Base-by-base conservation (phyloP, 2,888 invertebrate genomes). In the Lycocerus yunnanus region DNA sequence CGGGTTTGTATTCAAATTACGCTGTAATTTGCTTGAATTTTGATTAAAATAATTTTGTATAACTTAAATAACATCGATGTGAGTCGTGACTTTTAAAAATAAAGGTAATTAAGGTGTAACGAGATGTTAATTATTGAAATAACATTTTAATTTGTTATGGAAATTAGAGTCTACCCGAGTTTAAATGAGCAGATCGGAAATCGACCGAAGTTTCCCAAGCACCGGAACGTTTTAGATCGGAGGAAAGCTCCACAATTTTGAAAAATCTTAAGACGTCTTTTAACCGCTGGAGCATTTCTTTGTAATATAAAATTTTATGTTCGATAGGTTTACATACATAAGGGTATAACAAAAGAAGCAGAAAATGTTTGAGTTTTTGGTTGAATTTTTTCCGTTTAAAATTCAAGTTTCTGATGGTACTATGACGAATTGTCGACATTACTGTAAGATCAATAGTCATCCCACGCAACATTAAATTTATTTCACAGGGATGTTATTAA, bases 391-490 rank as follows among this genome's bases (percentile, higher is more conserved):
- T 43, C n/a, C n/a, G n/a, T 43, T 43, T 43, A 43, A 43, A 43
- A n/a, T 43, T 43, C 43, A 43, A 43, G n/a, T 43, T 43, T n/a
- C n/a, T 1, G 43, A 43, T 43, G n/a, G 43, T 43, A n/a, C 43
- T 43, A 43, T 43, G 43, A 43, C n/a, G 43, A 43, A 43, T 43
- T 43, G 43, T n/a, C n/a, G 61, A 13, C 61, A 63, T 63, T 18
- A 6, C 20, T 15, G n/a, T 21, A 43, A 14, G 18, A 70, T 65
- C 69, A 70, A 70, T 70, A 70, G 15, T 15, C 61, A 24, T 63
- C 69, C 69, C 20, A 70, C 69, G 20, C 69, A 70, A 58, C 15
- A 43, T 43, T 63, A 70, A 69, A 63, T 63, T 69, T 69, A 63
- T 43, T 70, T 16, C 43, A 58, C 21, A 15, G 27, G 43, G 27